phyloP scores from a whole-genome alignment of 2,113 vertebrate genomes.

The Taxidea taxus region DNA sequence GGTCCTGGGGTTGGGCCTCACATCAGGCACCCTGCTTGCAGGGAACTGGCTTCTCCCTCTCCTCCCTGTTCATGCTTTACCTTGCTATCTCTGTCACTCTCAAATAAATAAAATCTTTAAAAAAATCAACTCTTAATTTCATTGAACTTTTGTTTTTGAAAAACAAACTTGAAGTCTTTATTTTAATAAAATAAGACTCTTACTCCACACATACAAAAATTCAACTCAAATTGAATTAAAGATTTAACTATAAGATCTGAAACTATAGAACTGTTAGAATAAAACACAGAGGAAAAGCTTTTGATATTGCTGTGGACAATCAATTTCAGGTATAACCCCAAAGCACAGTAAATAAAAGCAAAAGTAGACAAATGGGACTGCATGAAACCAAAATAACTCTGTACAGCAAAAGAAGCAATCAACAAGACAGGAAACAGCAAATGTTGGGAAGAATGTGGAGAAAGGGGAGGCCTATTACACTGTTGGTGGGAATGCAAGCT shows the following conservation, averaged over 20 bases:
- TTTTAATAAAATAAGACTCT: neutral
- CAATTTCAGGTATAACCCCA: neutral
- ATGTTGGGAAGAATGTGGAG: neutral
- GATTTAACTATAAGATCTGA: neutral
- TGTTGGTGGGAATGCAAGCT: neutral
- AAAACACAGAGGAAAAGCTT: neutral
- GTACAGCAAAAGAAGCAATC: neutral
- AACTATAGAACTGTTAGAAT: neutral
- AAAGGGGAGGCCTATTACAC: neutral
- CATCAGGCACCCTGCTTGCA: neutral
- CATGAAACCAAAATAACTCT: neutral
- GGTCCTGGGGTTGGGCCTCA: neutral
- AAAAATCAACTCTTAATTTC: neutral
- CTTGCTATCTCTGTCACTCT: neutral
- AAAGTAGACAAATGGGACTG: neutral
- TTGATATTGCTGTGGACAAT: no score
- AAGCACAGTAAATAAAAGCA: neutral
- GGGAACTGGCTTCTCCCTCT: neutral
- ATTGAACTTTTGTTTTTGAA: neutral
- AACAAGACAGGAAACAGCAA: neutral
- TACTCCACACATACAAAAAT: neutral
- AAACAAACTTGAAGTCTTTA: neutral
- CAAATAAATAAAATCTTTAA: neutral
- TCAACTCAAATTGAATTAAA: neutral
- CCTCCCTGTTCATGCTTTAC: neutral